phyloP scores from a whole-genome alignment of 2,888 invertebrate species.

The Mellilla xanthometata region DNA sequence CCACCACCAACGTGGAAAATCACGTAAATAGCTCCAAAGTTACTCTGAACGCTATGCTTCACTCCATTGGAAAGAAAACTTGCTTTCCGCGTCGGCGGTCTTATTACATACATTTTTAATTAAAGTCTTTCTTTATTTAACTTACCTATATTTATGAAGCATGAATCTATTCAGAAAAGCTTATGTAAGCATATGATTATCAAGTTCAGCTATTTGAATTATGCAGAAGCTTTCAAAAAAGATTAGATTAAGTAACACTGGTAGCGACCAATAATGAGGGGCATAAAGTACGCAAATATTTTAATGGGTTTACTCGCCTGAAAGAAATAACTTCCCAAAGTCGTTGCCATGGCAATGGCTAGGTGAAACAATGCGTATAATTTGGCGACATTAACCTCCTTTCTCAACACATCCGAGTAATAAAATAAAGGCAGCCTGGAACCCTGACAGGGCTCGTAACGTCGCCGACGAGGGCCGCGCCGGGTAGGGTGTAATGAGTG shows the following conservation, averaged over 20 bases:
- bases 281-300: slow-evolving; percentile 22
- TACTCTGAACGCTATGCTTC: slow-evolving; percentile 51
- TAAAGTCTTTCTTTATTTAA: too few species aligned
- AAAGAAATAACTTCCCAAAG: slow-evolving; percentile 37
- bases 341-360: slow-evolving; percentile 60
- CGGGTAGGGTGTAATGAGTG: slow-evolving; percentile 70
- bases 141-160: too few species aligned
- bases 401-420: slow-evolving; percentile 69
- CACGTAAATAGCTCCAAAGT: slow-evolving; percentile 75
- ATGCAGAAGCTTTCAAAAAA: too few species aligned
- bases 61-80: slow-evolving; percentile 49
- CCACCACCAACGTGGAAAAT: slow-evolving; percentile 74
- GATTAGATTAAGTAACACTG: too few species aligned
- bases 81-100: slow-evolving; percentile 22
- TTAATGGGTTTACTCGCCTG: slow-evolving; percentile 20
- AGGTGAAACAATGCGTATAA: slow-evolving; percentile 73
- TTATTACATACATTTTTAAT: slow-evolving; percentile 23
- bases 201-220: too few species aligned
- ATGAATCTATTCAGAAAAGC: too few species aligned
- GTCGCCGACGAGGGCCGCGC: slow-evolving; percentile 55
- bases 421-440: slow-evolving; percentile 68
- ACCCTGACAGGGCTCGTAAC: slow-evolving; percentile 62
- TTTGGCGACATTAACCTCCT: slow-evolving; percentile 72
- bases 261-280: background rate
- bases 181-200: too few species aligned